Percentiles rank a stretch among this genome's conserved stretches.
phyloP scores from a whole-genome alignment of 2,797 vertebrate genomes.

The Notamacropus eugenii region DNA sequence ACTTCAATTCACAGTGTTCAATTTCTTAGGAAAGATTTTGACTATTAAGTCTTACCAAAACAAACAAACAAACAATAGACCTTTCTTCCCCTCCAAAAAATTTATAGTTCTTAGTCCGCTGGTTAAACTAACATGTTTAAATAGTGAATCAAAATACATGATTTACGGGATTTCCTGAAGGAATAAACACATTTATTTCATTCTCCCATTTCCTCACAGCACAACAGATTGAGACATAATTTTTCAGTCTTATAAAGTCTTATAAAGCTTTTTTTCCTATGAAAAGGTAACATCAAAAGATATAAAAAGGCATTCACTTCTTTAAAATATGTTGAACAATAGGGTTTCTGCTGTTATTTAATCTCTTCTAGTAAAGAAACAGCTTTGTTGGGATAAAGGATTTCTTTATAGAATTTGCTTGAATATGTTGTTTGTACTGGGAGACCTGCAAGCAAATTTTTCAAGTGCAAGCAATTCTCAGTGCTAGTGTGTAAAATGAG shows the following conservation, averaged over 20 bases:
- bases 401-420: conserved; percentile 70
- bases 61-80: background rate
- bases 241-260: conserved; percentile 22
- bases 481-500: conserved; percentile 45
- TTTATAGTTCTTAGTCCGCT: background rate
- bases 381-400: conserved; percentile 52
- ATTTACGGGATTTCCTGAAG: background rate
- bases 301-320: background rate
- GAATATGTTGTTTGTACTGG: conserved; percentile 61
- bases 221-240: background rate
- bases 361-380: background rate
- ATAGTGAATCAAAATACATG: background rate
- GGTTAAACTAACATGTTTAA: background rate
- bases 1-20: background rate
- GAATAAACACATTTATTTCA: background rate
- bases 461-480: conserved; percentile 75
- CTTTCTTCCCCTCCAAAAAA: background rate
- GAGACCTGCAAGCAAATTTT: conserved; percentile 69
- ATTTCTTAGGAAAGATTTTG: background rate
- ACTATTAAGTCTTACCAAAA: background rate
- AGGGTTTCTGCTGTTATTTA: background rate
- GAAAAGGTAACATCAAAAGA: background rate
- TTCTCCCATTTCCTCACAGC: background rate
- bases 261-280: background rate
- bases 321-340: background rate